Evolutionary conservation across 1,140 invertebrate genomes (phyloP).

Genomic region (Lordiphosa mommai): DNA sequence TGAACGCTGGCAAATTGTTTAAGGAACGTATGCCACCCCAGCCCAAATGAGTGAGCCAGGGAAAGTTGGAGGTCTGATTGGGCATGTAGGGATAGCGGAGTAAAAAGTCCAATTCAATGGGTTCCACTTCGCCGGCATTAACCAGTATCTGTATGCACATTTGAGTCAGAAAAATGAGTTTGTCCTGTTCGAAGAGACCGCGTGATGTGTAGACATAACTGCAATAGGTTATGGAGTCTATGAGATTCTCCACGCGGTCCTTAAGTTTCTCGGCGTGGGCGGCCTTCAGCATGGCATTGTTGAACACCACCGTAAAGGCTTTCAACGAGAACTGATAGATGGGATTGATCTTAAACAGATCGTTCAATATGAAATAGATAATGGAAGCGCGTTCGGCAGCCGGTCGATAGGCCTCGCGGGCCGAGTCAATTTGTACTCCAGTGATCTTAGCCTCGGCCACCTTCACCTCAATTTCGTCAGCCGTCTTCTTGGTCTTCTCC

Average conservation of each 20-base stretch:
- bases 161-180: conserved; percentile 94
- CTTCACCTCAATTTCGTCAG: conserved; percentile 93
- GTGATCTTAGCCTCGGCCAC: conserved; percentile 91
- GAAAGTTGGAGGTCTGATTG: conserved; percentile 87
- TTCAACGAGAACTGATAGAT: conserved; percentile 98
- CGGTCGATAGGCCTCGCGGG: conserved; percentile 92
- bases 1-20: conserved; percentile 89
- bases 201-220: conserved; percentile 94
- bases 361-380: conserved; percentile 96
- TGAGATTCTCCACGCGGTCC: conserved; percentile 88
- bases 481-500: conserved; percentile 95
- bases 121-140: conserved; percentile 85
- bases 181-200: conserved; percentile 95
- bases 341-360: conserved; percentile 95
- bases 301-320: conserved; percentile 95
- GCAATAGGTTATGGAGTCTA: conserved; percentile 93
- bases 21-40: conserved; percentile 95
- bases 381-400: conserved; percentile 93
- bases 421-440: conserved; percentile 92
- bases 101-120: conserved; percentile 92
- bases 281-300: conserved; percentile 89
- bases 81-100: conserved; percentile 88
- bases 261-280: conserved; percentile 85
- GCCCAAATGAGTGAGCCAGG: conserved; percentile 89
- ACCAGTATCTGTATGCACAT: conserved; percentile 89